A percentile compares a stretch with the other conserved stretches of the same genome.
Conservation (phyloP, 1,140 invertebrate species). For the Drepana arcuata region DNA sequence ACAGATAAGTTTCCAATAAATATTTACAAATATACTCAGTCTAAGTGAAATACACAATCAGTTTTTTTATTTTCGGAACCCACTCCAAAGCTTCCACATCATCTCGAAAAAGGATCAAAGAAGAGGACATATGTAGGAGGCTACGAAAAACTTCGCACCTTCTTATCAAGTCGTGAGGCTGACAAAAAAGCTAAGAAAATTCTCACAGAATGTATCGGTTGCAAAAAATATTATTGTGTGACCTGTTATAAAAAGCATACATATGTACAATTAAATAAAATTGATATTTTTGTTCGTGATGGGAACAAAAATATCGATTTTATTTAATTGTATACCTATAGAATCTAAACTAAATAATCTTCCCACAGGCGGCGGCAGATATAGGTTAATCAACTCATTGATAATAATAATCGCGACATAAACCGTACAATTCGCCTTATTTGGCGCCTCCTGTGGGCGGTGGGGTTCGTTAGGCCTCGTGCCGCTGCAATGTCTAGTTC, state of each 20-base stretch:
- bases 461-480: slow-evolving; percentile 18
- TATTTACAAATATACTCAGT: slow-evolving; percentile 4
- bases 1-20: too few relatives aligned
- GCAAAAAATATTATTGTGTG: slow-evolving; percentile 20
- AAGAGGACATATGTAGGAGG: slow-evolving; percentile 17
- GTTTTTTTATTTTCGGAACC: neutral
- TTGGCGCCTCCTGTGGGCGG: slow-evolving; percentile 12
- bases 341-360: slow-evolving; percentile 9
- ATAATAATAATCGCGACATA: slow-evolving; percentile 3
- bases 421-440: slow-evolving; percentile 3
- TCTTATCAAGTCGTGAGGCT: slow-evolving; percentile 14
- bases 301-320: slow-evolving; percentile 2
- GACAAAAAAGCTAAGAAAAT: slow-evolving; percentile 19
- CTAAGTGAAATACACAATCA: slow-evolving; percentile 4
- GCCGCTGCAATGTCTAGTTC: slow-evolving; percentile 17
- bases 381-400: slow-evolving; percentile 6
- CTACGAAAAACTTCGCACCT: slow-evolving; percentile 18
- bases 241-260: neutral
- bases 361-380: slow-evolving; percentile 5
- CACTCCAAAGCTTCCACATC: neutral
- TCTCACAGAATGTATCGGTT: slow-evolving; percentile 13
- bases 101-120: slow-evolving; percentile 15
- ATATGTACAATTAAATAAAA: neutral
- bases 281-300: neutral
- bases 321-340: slow-evolving; percentile 6